Percentiles rank a stretch among this genome's conserved stretches.
phyloP scores from a whole-genome alignment of 2,113 vertebrate species.

The Tor tambroides region DNA sequence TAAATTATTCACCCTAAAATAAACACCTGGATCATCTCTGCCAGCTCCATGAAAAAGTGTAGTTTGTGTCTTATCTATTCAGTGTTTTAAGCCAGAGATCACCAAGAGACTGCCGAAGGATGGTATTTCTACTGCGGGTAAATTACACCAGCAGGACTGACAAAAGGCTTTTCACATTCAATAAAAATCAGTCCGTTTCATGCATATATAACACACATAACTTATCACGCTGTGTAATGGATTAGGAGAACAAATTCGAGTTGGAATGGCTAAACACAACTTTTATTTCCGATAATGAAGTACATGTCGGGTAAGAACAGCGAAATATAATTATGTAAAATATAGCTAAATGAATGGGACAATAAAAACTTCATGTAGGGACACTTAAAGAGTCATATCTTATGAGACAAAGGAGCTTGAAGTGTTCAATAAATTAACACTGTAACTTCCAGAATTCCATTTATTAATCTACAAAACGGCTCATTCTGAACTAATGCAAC shows the following conservation, averaged over 20 bases:
- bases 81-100: conserved; percentile 35
- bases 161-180: conserved; percentile 21
- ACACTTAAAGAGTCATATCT: neutral
- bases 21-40: conserved; percentile 50
- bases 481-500: neutral
- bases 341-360: neutral
- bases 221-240: neutral
- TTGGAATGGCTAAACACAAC: conserved; percentile 2
- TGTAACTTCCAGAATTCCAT: neutral
- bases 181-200: conserved; percentile 19
- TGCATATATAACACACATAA: neutral
- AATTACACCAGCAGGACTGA: conserved; percentile 38
- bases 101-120: conserved; percentile 11
- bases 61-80: conserved; percentile 55
- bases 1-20: conserved; percentile 61
- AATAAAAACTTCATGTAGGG: neutral
- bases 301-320: neutral
- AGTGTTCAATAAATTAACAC: too few species aligned
- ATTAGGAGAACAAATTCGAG: conserved; percentile 3
- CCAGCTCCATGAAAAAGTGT: conserved; percentile 37
- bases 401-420: neutral
- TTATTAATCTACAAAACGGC: neutral
- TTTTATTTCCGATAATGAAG: conserved; percentile 21
- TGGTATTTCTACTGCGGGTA: conserved; percentile 35
- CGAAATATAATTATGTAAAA: conserved; percentile 11